These are phyloP conservation scores for Crematogaster levior DNA, from an alignment of 2,888 invertebrate genomes.

Conservation along the genomic window DNA sequence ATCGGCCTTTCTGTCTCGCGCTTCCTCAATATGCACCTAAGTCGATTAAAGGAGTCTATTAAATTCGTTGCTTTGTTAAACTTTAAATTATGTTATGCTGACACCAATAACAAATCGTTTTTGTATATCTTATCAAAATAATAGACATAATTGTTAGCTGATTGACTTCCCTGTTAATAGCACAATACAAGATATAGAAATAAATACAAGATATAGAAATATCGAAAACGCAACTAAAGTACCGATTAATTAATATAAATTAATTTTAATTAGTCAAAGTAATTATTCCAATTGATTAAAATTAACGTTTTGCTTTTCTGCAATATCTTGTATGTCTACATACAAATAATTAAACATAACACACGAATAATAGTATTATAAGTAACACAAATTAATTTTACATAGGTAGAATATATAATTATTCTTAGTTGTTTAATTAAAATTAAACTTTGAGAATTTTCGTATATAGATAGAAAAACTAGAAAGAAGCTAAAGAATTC, in stretches of 20 bases:
- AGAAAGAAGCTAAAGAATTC: not conserved
- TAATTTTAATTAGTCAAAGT: constrained; percentile 15
- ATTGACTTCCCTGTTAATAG: constrained; percentile 4
- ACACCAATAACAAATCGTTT: not conserved
- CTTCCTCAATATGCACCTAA: not conserved
- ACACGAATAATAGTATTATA: not conserved
- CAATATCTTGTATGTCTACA: not conserved
- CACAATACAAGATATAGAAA: not conserved
- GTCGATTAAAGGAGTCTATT: constrained; percentile 29
- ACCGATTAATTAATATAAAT: constrained; percentile 21
- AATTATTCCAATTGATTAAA: constrained; percentile 11
- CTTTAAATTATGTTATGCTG: constrained; percentile 10
- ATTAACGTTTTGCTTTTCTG: not conserved
- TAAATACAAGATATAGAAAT: not conserved
- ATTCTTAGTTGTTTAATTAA: not conserved
- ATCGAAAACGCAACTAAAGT: not conserved
- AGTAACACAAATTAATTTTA: not conserved
- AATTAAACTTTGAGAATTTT: not conserved
- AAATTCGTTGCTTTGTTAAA: not conserved
- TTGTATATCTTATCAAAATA: constrained; percentile 17
- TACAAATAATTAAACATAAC: not conserved
- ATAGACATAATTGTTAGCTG: not conserved
- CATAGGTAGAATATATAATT: not conserved
- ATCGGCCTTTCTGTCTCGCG: constrained; percentile 3
- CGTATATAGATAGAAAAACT: not conserved